phyloP scores from a whole-genome alignment of 1,140 invertebrate species.

The Platyscapa corneri region DNA sequence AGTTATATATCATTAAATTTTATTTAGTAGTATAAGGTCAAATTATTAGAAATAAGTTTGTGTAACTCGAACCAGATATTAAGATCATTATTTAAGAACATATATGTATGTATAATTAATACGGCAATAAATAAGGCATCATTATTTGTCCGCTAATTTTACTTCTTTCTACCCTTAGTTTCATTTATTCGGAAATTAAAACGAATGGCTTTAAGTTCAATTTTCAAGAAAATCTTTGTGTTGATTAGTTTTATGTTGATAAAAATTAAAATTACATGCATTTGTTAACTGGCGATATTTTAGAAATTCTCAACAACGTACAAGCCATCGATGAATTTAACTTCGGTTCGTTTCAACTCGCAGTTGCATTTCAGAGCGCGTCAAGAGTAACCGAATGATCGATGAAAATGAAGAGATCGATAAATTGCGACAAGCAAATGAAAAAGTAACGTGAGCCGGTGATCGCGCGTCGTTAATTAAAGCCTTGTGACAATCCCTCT shows the following conservation, averaged over 20 bases:
- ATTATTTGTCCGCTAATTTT: background rate
- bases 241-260: background rate
- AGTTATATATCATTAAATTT: background rate
- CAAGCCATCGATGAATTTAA: no score
- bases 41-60: background rate
- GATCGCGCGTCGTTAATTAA: background rate
- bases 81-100: background rate
- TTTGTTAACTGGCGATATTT: no score
- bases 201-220: background rate
- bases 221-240: background rate
- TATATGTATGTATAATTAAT: background rate
- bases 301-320: no score
- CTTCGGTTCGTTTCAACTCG: background rate
- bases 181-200: no score
- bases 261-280: background rate
- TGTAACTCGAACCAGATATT: background rate
- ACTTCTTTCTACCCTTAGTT: background rate
- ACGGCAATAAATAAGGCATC: background rate
- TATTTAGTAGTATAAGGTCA: background rate
- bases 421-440: background rate
- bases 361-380: background rate
- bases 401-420: conserved; percentile 4
- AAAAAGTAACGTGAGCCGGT: background rate
- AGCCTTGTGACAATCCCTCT: background rate
- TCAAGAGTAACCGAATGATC: background rate